Conservation (phyloP, 2,113 vertebrate species). For the Urocolius indicus region DNA sequence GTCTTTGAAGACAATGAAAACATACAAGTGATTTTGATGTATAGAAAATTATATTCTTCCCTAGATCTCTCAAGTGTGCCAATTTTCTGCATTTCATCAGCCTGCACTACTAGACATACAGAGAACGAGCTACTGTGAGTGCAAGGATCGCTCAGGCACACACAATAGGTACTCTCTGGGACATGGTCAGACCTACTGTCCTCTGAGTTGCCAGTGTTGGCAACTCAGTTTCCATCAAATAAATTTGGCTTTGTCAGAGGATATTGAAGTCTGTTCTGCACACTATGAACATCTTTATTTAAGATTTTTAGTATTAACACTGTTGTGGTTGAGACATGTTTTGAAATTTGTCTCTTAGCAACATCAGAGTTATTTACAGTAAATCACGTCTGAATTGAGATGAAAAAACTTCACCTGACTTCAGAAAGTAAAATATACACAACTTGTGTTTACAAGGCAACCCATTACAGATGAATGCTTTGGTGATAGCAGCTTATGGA, state of each 20-base stretch:
- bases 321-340: constrained; percentile 18
- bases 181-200: background rate
- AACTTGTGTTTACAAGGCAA: constrained; percentile 61
- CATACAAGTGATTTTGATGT: background rate
- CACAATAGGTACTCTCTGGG: background rate
- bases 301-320: background rate
- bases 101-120: rapidly evolving
- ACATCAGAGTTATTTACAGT: constrained; percentile 40
- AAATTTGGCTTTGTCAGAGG: background rate
- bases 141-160: background rate
- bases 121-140: background rate
- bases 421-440: constrained; percentile 20
- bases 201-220: background rate
- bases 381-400: constrained; percentile 48
- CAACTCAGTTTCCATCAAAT: background rate
- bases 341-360: constrained; percentile 49
- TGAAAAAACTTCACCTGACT: constrained; percentile 61
- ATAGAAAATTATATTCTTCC: background rate
- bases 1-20: background rate
- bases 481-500: constrained; percentile 49
- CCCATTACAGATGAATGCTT: constrained; percentile 20
- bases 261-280: background rate
- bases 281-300: background rate
- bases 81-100: background rate
- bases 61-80: background rate